Evolutionary conservation across 1,140 invertebrate species (phyloP).

Genomic region (Penaeus japonicus): DNA sequence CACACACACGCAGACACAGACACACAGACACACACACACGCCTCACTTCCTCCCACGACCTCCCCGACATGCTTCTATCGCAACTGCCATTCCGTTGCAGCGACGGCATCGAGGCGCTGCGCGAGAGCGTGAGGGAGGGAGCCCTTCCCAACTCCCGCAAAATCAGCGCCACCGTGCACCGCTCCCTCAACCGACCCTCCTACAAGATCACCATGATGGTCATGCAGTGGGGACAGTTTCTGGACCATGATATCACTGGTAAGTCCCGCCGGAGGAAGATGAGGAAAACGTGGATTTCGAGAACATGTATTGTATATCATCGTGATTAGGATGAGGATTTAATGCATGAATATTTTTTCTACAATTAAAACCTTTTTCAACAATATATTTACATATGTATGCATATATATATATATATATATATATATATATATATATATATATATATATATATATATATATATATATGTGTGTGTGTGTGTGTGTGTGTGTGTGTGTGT

Average conservation of each 20-base stretch:
- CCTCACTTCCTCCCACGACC: not conserved
- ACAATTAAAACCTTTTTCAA: too few relatives aligned
- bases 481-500: not conserved
- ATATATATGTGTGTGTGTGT: not conserved
- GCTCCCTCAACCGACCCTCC: constrained; percentile 62
- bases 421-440: not conserved
- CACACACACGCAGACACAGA: too few relatives aligned
- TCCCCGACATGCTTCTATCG: not conserved
- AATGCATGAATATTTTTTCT: too few relatives aligned
- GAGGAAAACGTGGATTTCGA: not conserved
- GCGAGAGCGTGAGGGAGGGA: constrained; percentile 45
- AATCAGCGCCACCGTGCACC: constrained; percentile 62
- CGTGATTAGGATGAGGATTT: too few relatives aligned
- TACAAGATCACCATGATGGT: constrained; percentile 75
- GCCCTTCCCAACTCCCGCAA: constrained; percentile 61
- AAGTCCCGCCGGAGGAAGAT: not conserved
- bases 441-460: not conserved
- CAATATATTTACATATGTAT: not conserved
- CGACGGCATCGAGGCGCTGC: constrained; percentile 56
- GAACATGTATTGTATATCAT: too few relatives aligned
- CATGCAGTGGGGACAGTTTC: constrained; percentile 72
- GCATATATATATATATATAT: not conserved
- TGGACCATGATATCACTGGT: constrained; percentile 62
- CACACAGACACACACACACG: not conserved
- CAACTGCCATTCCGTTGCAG: constrained; percentile 1